phyloP scores from a whole-genome alignment of 1,140 invertebrate species.

The Hesperophylax magnus region DNA sequence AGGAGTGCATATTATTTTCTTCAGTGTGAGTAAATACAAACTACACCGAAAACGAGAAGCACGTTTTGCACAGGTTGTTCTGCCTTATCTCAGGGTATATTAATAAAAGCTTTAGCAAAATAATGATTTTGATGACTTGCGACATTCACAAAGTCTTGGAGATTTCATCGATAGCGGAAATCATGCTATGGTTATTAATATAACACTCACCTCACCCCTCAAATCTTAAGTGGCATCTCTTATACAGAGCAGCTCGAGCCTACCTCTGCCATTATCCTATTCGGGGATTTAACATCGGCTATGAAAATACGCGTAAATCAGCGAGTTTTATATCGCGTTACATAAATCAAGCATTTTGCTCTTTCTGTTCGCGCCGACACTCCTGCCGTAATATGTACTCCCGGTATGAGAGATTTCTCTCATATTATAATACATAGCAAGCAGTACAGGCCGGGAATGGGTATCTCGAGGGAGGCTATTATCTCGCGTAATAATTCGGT shows the following conservation, averaged over 20 bases:
- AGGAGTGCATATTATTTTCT: too few relatives aligned
- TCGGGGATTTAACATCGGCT: slow-evolving; percentile 47
- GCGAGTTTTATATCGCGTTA: slow-evolving; percentile 56
- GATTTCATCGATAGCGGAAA: too few relatives aligned
- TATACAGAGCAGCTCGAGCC: background rate
- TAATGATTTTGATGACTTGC: too few relatives aligned
- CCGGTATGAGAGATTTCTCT: background rate
- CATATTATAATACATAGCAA: background rate
- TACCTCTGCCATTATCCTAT: slow-evolving; percentile 12
- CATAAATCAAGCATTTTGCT: slow-evolving; percentile 55
- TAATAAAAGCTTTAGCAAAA: too few relatives aligned
- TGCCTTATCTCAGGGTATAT: too few relatives aligned
- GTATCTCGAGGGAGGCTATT: slow-evolving; percentile 50
- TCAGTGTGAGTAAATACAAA: too few relatives aligned
- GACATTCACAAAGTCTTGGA: too few relatives aligned
- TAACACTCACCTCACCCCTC: too few relatives aligned
- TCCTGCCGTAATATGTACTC: slow-evolving; percentile 47
- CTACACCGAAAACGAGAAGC: too few relatives aligned
- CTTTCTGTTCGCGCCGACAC: slow-evolving; percentile 34
- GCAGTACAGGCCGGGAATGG: background rate
- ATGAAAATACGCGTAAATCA: slow-evolving; percentile 55
- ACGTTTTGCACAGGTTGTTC: too few relatives aligned
- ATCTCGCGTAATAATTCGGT: slow-evolving; percentile 52
- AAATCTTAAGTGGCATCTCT: slow-evolving; percentile 1
- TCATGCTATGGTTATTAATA: too few relatives aligned